Evolutionary conservation across 2,113 vertebrate species (phyloP), one percentile per base, ranked within the genome.

Genomic region (Halcyon senegalensis): DNA sequence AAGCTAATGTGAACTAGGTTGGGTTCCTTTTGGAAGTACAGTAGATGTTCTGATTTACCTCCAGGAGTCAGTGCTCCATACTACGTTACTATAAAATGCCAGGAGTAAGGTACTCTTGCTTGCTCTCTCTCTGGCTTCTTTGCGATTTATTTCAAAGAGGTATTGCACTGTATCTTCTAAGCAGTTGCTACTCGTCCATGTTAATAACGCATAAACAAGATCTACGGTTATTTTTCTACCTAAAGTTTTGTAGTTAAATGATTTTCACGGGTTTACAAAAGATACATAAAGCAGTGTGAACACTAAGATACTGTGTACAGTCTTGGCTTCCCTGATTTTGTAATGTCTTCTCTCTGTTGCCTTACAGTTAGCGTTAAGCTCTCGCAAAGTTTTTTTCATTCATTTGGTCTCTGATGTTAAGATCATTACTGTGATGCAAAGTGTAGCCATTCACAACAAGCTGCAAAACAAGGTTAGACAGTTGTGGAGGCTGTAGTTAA

Each of bases 201-300:
- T 86, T 90, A 92, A 73, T 86, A 90, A 92, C 82, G 35, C 16
- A 5, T 89, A 89, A 92, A 87, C 44, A 44, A 93, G 91, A 87
- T 78, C 86, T 92, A 88, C 25, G 10, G 87, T 90, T 95, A 96
- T 96, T 95, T 96, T 97, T 93, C 91, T 97, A 96, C 74, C 76
- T 77, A 18, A 91, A 91, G 87, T 94, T 97, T 93, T 96, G 85
- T 94, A 93, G 90, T 72, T 84, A 53, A 76, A 76, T 50, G 25
- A 89, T 84, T 97, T 97, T 95, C 87, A 86, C 87, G 89, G 90
- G 77, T 67, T 30, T 85, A 83, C 21, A 72, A 93, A 82, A 79
- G 94, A 76, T 67, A 51, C 4, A 7, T 86, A 84, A 94, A 90
- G 63, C 70, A 74, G 94, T 93, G 39, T 44, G 87, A 96, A 93